Base-by-base conservation (phyloP, 2,888 invertebrate species). In the Selenia dentaria region DNA sequence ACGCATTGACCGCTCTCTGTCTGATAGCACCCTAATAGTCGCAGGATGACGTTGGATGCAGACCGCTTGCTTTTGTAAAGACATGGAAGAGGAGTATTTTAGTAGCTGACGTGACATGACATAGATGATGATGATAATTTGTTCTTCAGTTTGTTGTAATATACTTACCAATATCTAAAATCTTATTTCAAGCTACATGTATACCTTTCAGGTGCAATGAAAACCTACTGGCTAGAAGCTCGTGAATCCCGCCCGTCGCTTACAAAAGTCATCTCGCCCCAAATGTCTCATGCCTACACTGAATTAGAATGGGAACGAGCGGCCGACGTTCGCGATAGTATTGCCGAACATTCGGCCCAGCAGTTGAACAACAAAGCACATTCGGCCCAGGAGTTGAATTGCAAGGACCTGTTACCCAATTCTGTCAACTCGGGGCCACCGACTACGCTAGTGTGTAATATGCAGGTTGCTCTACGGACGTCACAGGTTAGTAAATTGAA, bases 151-250 rank as follows among this genome's bases (percentile, higher is more conserved):
- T n/a, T n/a, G n/a, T n/a, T n/a, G n/a, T n/a, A n/a, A n/a, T n/a
- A n/a, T n/a, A n/a, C n/a, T n/a, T n/a, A n/a, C n/a, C n/a, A n/a
- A n/a, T n/a, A n/a, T n/a, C n/a, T n/a, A n/a, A n/a, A n/a, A n/a
- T n/a, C n/a, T n/a, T n/a, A n/a, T n/a, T n/a, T n/a, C n/a, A n/a
- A n/a, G n/a, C n/a, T n/a, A n/a, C n/a, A n/a, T n/a, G n/a, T n/a
- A n/a, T n/a, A n/a, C n/a, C n/a, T 49, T 66, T 26, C 74, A 95
- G 95, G 95, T 34, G 90, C 92, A 39, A 97, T 97, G 96, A 97
- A 96, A 82, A 97, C 97, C 0, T 97, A 96, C 75, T 97, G 97
- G 97, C 82, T 97, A 41, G 93, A 94, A 69, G 94, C 94, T 24
- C 92, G 95, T 37, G 94, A 95, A 62, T 92, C 93, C 26, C 90